Base-by-base conservation (phyloP, 2,797 vertebrate species). In the Aeoliscus strigatus region DNA sequence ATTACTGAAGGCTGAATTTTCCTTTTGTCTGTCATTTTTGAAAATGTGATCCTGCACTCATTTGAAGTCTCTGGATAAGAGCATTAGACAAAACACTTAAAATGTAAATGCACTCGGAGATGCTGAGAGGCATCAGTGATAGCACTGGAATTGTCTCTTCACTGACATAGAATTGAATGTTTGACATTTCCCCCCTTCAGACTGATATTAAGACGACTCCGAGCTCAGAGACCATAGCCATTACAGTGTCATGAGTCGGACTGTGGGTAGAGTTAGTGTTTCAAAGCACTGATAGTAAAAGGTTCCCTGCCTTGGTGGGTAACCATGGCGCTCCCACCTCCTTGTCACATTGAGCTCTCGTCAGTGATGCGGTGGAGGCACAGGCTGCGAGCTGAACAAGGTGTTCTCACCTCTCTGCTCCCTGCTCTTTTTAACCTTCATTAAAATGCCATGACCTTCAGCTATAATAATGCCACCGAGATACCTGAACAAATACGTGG, bases 381-480 rank as follows among this genome's bases (percentile, higher is more conserved):
- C 39, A 16, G 56, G 25, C 42, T 23, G 45, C 48, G 32, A 66
- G 47, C 44, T 27, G 61, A 61, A 78, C 73, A 63, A 73, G 53
- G 60, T 73, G 58, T 73, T 72, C 58, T 73, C 53, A 58, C 59
- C 70, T 66, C 59, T 26, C 26, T 8, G 35, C 66, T 60, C 57
- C 51, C 47, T 56, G 58, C 44, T 58, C 55, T 29, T 62, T 43
- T 54, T 75, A 69, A 76, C 73, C 70, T 82, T 83, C 77, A 81
- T 82, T 86, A 81, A 81, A 77, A 85, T 71, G 57, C 62, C 66
- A 55, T 79, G 87, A 86, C 87, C 82, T 77, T 75, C 76, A 82
- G 86, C 88, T 90, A 90, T 89, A n/a, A n/a, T 89, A 91, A 91
- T 88, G 89, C 54, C 55, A 46, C 35, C 1, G n/a, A 41, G 57